These are phyloP conservation scores for Coenonympha arcania DNA, from an alignment of 2,888 invertebrate species.

Conservation along the genomic window DNA sequence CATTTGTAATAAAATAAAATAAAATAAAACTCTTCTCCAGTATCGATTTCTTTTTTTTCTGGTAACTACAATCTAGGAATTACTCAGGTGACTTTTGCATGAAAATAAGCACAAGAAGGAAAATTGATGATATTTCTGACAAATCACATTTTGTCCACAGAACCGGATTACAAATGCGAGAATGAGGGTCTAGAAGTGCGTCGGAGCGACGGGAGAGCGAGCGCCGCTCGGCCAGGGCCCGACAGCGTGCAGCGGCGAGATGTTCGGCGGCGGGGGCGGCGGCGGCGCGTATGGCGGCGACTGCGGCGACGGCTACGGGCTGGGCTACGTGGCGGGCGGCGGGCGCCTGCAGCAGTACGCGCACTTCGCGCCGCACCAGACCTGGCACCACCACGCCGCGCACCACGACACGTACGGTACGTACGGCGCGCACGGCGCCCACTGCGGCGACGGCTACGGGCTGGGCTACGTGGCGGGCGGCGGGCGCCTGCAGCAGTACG, in stretches of 20 bases:
- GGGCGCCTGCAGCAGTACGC: conserved; percentile 65
- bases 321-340: conserved; percentile 55
- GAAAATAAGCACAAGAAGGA: too few relatives aligned
- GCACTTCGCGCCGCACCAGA: conserved; percentile 66
- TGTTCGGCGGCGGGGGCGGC: conserved; percentile 33
- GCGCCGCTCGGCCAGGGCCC: neutral
- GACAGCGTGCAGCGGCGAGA: conserved; percentile 10
- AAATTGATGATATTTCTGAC: neutral
- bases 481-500: too few relatives aligned
- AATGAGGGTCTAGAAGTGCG: neutral
- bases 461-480: conserved; percentile 55
- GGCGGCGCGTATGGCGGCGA: conserved; percentile 42
- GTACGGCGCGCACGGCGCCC: neutral
- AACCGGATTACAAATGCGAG: neutral
- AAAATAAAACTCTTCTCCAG: too few relatives aligned
- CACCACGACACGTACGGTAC: conserved; percentile 63
- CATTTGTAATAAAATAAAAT: too few relatives aligned
- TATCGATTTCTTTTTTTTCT: too few relatives aligned
- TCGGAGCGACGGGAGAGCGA: neutral
- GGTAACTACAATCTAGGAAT: too few relatives aligned
- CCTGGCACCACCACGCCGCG: conserved; percentile 61
- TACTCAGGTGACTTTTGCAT: too few relatives aligned
- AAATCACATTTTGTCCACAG: neutral
- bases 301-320: conserved; percentile 46
- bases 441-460: conserved; percentile 41